Evolutionary conservation across 1,140 invertebrate genomes (phyloP).

Genomic region (Gerris buenoi): DNA sequence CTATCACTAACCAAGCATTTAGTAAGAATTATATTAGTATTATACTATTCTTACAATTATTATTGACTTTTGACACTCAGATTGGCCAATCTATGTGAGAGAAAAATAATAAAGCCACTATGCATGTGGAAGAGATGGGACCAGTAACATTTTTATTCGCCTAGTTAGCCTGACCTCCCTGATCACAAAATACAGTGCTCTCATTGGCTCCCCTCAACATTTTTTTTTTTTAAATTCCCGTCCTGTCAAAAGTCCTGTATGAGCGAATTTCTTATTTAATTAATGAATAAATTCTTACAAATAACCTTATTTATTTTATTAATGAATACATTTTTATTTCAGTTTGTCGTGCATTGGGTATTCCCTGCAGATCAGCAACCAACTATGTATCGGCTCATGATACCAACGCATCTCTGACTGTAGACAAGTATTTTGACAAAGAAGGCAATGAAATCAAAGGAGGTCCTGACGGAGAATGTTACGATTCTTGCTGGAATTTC

Average conservation of each 20-base stretch:
- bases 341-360: conserved; percentile 44
- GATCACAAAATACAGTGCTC: neutral
- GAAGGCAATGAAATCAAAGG: conserved; percentile 43
- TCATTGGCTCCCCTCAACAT: too few species aligned
- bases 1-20: too few species aligned
- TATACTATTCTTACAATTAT: too few species aligned
- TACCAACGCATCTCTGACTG: conserved; percentile 41
- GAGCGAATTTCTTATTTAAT: too few species aligned
- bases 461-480: conserved; percentile 41
- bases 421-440: conserved; percentile 44
- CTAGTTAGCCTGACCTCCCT: neutral
- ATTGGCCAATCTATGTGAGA: too few species aligned
- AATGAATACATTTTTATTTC: conserved; percentile 2
- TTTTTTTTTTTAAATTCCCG: too few species aligned
- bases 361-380: conserved; percentile 55
- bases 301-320: too few species aligned
- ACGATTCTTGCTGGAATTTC: conserved; percentile 58
- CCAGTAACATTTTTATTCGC: neutral
- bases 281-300: too few species aligned
- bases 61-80: too few species aligned
- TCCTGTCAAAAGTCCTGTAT: too few species aligned
- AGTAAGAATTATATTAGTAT: too few species aligned
- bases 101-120: too few species aligned
- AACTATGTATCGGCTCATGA: conserved; percentile 68
- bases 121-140: neutral